Base-by-base conservation (phyloP, 2,797 vertebrate genomes). In the Agapornis canus region DNA sequence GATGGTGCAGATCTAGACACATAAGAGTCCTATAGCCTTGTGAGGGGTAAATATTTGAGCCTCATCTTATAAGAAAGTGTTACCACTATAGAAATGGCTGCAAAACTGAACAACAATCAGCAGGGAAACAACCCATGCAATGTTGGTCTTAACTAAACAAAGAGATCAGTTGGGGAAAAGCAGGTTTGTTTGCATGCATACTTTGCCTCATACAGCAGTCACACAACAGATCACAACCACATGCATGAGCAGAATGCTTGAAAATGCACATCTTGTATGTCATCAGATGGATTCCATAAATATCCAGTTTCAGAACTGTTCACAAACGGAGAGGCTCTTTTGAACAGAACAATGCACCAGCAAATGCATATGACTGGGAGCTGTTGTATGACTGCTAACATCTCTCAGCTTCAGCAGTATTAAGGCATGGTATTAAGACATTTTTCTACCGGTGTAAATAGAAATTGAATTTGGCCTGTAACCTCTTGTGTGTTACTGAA, bases 391-490 rank as follows among this genome's bases (percentile, higher is more conserved):
- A 31, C 70, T 79, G 65, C 23, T 88, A 47, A 42, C 19, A 2
- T 45, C 40, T 79, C 82, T 59, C 79, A 75, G n/a, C 54, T 84
- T 82, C 59, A 51, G 32, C 42, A 54, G 25, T 35, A 35, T 35
- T 49, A 42, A 32, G 80, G 20, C 37, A 22, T 10, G 63, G 59
- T 52, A 47, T 56, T 82, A 73, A 71, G 49, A 32, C 2, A 6
- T 31, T 89, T 82, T 82, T 68, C n/a, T 45, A 35, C 49, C 42
- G 47, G 23, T 52, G 49, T 39, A 92, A 94, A 83, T 22, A 43
- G 54, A 82, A 94, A 52, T 25, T 57, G 71, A 86, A 85, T 94
- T 94, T 90, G 56, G 69, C 42, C 56, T 87, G 22, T 43, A 89
- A 71, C 35, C 25, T 89, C 18, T 6, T 63, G 59, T 69, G 26